Evolutionary conservation across 2,797 vertebrate genomes (phyloP).

Genomic region (Amblyraja radiata): DNA sequence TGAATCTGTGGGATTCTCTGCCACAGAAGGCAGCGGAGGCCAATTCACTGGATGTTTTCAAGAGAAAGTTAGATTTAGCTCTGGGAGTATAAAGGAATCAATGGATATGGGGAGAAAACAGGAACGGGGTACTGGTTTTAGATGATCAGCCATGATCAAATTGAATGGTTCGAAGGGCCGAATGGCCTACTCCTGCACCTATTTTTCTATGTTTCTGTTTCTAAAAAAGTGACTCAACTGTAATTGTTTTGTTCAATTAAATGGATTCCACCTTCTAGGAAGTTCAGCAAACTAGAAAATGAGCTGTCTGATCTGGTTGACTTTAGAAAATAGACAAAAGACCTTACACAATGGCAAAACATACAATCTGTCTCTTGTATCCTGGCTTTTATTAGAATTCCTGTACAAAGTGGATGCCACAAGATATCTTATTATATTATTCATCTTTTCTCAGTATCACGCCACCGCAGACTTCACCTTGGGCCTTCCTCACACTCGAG

Average conservation of each 20-base stretch:
- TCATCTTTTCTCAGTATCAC: constrained; percentile 5
- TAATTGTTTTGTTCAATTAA: background rate
- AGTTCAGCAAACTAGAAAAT: background rate
- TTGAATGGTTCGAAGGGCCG: too few relatives aligned
- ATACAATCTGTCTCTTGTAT: background rate
- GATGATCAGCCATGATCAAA: too few relatives aligned
- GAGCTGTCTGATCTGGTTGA: background rate
- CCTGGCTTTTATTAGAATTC: background rate
- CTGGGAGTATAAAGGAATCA: too few relatives aligned
- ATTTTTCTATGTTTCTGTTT: too few relatives aligned
- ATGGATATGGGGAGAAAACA: too few relatives aligned
- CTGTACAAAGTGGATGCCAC: background rate
- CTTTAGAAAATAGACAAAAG: background rate
- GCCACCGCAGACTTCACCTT: background rate
- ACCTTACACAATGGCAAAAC: background rate
- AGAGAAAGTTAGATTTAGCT: too few relatives aligned
- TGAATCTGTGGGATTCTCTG: too few relatives aligned
- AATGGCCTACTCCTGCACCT: too few relatives aligned
- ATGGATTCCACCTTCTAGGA: background rate
- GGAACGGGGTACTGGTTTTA: too few relatives aligned
- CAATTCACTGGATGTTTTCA: too few relatives aligned
- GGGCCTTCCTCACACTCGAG: background rate
- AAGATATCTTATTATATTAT: constrained; percentile 6
- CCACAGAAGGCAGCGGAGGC: too few relatives aligned
- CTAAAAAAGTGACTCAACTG: background rate